Percentiles rank a stretch among this genome's conserved stretches.
These are phyloP conservation scores for Enteromius mattozi DNA, from an alignment of 2,797 vertebrate genomes.

Conservation along the genomic window DNA sequence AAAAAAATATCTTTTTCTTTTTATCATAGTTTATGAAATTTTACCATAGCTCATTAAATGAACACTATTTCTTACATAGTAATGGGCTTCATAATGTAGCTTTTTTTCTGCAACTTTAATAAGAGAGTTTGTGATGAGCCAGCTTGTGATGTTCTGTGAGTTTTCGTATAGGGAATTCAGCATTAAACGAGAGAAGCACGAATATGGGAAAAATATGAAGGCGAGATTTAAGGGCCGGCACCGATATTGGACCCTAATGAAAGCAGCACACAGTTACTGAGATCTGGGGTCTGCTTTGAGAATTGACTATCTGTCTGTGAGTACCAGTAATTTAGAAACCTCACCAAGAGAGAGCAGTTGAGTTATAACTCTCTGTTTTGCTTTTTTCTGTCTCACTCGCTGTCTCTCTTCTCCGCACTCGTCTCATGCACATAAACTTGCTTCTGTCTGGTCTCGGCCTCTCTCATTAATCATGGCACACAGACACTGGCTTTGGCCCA, in stretches of 20 bases:
- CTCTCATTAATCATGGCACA: constrained; percentile 49
- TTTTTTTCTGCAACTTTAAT: background rate
- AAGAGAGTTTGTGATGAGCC: background rate
- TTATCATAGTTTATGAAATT: background rate
- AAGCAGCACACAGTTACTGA: constrained; percentile 31
- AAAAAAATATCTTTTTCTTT: background rate
- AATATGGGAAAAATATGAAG: constrained; percentile 7
- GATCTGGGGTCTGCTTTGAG: constrained; percentile 27
- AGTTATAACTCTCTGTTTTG: constrained; percentile 39
- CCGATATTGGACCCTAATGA: constrained; percentile 52
- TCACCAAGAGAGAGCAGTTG: constrained; percentile 48
- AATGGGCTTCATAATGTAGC: background rate
- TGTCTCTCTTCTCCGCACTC: background rate
- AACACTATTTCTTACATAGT: background rate
- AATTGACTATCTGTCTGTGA: constrained; percentile 58
- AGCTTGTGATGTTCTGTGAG: background rate
- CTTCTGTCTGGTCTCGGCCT: background rate
- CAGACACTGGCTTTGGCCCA: constrained; percentile 43
- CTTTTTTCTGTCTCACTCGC: constrained; percentile 24
- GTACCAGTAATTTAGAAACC: constrained; percentile 53
- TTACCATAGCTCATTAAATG: background rate
- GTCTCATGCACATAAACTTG: constrained; percentile 16
- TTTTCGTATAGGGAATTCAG: background rate
- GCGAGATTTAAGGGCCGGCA: constrained; percentile 39
- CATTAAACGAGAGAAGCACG: constrained; percentile 28